Percentiles rank a stretch among this genome's conserved stretches.
Conservation (phyloP, 2,888 invertebrate genomes). For the Clanis bilineata region DNA sequence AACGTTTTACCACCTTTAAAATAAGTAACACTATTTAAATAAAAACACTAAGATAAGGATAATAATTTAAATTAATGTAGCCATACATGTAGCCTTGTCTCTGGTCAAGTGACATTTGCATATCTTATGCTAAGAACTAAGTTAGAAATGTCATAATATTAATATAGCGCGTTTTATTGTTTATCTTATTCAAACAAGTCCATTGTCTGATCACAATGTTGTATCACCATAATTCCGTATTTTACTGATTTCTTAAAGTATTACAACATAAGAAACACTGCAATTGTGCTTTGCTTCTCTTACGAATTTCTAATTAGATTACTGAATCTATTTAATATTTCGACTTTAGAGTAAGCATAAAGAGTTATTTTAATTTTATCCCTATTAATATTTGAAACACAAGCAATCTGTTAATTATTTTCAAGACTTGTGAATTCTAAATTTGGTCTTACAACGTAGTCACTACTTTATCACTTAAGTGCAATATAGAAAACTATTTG, state of each 20-base stretch:
- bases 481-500: not conserved
- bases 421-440: not conserved
- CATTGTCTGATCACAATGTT: not conserved
- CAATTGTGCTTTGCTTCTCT: too few relatives aligned
- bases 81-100: not conserved
- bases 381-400: not conserved
- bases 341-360: too few relatives aligned
- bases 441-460: not conserved
- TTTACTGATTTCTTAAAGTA: not conserved
- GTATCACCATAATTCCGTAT: not conserved
- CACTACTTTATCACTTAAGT: not conserved
- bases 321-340: too few relatives aligned
- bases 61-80: not conserved
- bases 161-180: not conserved
- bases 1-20: not conserved
- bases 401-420: not conserved
- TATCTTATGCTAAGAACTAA: not conserved
- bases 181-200: not conserved
- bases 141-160: not conserved
- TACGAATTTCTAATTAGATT: too few relatives aligned
- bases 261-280: not conserved
- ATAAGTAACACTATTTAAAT: not conserved
- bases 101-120: constrained; percentile 1
- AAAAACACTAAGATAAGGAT: not conserved
- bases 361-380: not conserved